Evolutionary conservation across 2,113 vertebrate species (phyloP), one percentile per base, ranked within the genome.

Genomic region (Cygnus atratus): DNA sequence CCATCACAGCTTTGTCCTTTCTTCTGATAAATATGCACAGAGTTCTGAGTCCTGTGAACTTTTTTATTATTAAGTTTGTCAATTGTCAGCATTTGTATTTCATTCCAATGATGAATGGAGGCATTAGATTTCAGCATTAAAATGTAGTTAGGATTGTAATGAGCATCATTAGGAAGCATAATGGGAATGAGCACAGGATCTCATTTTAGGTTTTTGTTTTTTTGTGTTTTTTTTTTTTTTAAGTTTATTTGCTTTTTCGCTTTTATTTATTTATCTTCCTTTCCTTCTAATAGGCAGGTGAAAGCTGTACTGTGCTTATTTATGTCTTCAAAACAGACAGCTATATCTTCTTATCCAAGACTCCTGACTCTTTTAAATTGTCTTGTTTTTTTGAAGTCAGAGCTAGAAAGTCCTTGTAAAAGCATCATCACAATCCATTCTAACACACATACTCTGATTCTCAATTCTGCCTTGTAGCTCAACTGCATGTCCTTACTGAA

Each of bases 41-140:
- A 95, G 75, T 88, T 97, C 88, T 87, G 43, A 92, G 72, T 92
- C 87, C 78, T 73, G 41, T 73, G 79, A 97, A 95, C 74, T 93
- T 87, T 87, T 68, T 76, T 89, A 31, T 67, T 81, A 94, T 63
- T 90, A 95, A 79, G 82, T 93, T 94, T 91, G 39, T 95, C 96
- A 97, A 96, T 97, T 97, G 94, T 97, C 93, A 97, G 88, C 88
- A 89, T 95, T 96, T 84, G 24, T 96, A 91, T 96, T 98, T 94
- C 91, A 87, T 94, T 96, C 84, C 43, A 84, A 59, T 98, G 97
- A 98, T 97, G 83, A 96, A 98, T 97, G 94, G 43, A 95, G 70
- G 72, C 94, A 97, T 97, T 98, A 97, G 59, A 90, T 95, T 96
- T 96, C 92, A 95, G 95, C 96, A 97, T 98, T 98, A 97, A 98